Conservation (phyloP, 2,113 vertebrate species). For the Cairina moschata region DNA sequence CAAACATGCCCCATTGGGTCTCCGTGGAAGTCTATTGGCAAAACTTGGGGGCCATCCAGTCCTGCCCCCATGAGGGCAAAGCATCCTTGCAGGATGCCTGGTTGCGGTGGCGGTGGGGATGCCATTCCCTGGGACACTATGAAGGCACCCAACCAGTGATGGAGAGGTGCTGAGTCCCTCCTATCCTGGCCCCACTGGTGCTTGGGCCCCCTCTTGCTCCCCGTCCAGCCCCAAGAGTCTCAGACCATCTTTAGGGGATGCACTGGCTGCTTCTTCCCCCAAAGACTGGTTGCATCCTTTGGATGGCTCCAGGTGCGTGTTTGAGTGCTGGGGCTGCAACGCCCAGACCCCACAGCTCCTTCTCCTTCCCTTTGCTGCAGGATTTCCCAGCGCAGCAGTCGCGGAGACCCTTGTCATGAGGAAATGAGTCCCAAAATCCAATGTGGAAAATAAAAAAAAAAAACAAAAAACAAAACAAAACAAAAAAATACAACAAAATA, state of each 20-base stretch:
- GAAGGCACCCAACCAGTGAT: not conserved
- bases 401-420: slow-evolving; percentile 54
- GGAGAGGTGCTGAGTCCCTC: not conserved
- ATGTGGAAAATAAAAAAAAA: slow-evolving; percentile 6
- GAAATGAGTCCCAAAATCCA: slow-evolving; percentile 6
- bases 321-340: not conserved
- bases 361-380: slow-evolving; percentile 3
- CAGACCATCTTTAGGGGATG: not conserved
- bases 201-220: not conserved
- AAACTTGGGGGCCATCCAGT: not conserved
- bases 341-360: not conserved
- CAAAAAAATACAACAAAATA: not conserved
- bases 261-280: not conserved
- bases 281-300: not conserved
- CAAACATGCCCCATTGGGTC: not conserved
- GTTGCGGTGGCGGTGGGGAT: rapidly evolving
- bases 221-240: not conserved
- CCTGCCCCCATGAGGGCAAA: not conserved
- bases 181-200: not conserved
- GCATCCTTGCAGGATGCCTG: not conserved
- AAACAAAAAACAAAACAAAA: not conserved
- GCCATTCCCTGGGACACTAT: not conserved
- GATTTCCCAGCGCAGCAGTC: not conserved
- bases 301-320: not conserved
- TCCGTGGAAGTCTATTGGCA: not conserved